These are phyloP conservation scores for Cheiracanthium punctorium DNA, from an alignment of 2,888 invertebrate species.

Conservation along the genomic window DNA sequence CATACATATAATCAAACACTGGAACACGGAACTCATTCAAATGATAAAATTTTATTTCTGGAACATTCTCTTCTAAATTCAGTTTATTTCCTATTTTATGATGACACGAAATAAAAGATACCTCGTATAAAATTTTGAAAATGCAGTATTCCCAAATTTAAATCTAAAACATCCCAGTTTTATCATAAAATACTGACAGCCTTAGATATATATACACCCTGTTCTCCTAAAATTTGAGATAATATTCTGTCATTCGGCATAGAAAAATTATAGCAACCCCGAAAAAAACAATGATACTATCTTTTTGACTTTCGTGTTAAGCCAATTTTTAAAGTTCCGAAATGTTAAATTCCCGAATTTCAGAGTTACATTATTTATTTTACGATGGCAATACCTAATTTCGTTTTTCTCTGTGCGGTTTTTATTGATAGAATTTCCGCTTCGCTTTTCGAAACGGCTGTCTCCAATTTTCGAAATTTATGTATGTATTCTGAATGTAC, in stretches of 20 bases:
- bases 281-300: background rate
- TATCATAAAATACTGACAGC: background rate
- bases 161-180: background rate
- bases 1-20: no score
- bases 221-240: background rate
- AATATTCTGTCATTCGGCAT: background rate
- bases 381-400: background rate
- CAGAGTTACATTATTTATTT: background rate
- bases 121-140: background rate
- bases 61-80: background rate
- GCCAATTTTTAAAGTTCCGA: background rate
- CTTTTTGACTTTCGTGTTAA: background rate
- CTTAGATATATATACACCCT: background rate
- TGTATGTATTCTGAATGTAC: conserved; percentile 3
- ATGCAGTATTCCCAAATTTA: background rate
- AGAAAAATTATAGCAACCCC: background rate
- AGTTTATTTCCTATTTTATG: background rate
- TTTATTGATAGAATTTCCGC: background rate
- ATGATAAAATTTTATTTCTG: background rate
- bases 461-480: background rate
- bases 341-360: background rate
- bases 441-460: background rate
- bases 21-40: no score
- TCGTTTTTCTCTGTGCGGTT: background rate
- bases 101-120: background rate